Base-by-base conservation (phyloP, 2,888 invertebrate genomes). In the Lochmaea capreae region DNA sequence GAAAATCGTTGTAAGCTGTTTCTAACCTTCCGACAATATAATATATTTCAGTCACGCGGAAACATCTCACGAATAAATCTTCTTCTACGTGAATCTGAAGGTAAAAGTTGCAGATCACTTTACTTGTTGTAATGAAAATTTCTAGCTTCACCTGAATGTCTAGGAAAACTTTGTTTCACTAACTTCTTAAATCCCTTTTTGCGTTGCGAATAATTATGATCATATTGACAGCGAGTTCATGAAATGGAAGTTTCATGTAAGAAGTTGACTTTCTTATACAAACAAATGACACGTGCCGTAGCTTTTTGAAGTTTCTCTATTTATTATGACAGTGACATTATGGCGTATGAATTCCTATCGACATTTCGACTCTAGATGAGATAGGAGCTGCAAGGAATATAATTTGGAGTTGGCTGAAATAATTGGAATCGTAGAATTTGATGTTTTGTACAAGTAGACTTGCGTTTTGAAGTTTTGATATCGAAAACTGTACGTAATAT, bases 201-300 rank as follows among this genome's bases (percentile, higher is more conserved):
- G 14, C 43, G 33, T n/a, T 63, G 10, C 11, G 42, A 5, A 43
- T 63, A 63, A 63, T 63, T 18, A 22, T 39, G 8, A 39, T 39
- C 43, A 39, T 43, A 63, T 63, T 11, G 62, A 43, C 33, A 43
- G 42, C 43, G 43, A 22, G 46, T 46, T 46, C 46, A 46, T 26
- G 9, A 16, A 43, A 63, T 63, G 12, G 43, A 63, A 63, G 42
- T 43, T 43, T 43, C 62, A 6, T 43, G 43, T 16, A 22, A 42
- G 68, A 61, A 52, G 66, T 65, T 73, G 67, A 71, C 65, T 71
- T 61, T 57, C 66, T 76, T 49, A 57, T 68, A 59, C 69, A 69
- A 74, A 72, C 73, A 70, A 73, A 71, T 67, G 74, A 70, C 74
- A 76, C 76, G 74, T 76, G 70, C 63, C n/a, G 52, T 16, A 43